Evolutionary conservation across 2,797 vertebrate species (phyloP).

Genomic region (Manis pentadactyla): DNA sequence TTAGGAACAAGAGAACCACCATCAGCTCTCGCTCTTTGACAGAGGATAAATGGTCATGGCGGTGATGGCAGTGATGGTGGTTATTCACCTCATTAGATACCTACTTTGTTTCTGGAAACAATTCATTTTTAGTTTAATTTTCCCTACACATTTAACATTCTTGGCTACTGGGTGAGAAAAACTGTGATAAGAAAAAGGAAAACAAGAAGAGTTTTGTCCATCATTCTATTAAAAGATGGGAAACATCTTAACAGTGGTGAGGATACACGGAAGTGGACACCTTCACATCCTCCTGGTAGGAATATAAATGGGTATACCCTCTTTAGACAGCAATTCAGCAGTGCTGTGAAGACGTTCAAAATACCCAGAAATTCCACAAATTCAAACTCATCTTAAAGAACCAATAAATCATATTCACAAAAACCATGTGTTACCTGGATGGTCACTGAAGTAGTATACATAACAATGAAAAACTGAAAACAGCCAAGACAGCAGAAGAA

Average conservation of each 20-base stretch:
- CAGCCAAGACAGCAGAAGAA: not conserved
- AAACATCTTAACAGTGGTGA: not conserved
- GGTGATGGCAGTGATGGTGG: not conserved
- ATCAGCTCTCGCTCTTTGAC: constrained; percentile 25
- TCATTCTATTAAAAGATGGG: not conserved
- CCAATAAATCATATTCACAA: not conserved
- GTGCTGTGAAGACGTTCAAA: not conserved
- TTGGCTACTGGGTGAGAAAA: not conserved
- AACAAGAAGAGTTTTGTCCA: constrained; percentile 3
- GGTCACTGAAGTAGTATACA: not conserved
- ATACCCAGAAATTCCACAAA: constrained; percentile 34
- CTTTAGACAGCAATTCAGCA: not conserved
- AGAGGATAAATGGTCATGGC: not conserved
- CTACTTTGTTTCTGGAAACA: constrained; percentile 21
- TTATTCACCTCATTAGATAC: not conserved
- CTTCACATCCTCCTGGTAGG: not conserved
- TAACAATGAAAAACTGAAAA: constrained; percentile 24
- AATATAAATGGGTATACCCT: constrained; percentile 8
- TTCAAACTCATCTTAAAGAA: constrained; percentile 38
- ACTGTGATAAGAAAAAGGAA: not conserved
- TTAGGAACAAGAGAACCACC: constrained; percentile 79
- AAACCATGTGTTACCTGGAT: not conserved
- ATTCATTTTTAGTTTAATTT: constrained; percentile 27
- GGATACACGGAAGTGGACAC: not conserved
- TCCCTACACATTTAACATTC: constrained; percentile 7